Evolutionary conservation across 2,888 invertebrate species (phyloP).

Genomic region (Thecocarcelia acutangulata): DNA sequence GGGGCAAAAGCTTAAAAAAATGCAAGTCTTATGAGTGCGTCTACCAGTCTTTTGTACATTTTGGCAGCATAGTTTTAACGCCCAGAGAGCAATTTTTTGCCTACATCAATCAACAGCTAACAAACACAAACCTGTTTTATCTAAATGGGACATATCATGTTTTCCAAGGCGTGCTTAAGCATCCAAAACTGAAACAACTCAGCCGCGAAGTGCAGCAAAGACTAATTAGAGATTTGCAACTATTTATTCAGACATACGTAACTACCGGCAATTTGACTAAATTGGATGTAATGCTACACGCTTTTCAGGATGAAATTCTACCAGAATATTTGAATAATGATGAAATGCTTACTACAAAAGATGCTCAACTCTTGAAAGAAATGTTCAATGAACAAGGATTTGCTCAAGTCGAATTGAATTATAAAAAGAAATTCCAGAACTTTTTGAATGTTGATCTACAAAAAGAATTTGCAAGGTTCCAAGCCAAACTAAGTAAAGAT

Average conservation of each 20-base stretch:
- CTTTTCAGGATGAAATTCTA: background rate
- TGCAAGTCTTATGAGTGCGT: background rate
- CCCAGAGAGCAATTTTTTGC: background rate
- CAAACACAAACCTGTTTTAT: background rate
- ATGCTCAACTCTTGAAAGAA: background rate
- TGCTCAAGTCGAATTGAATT: background rate
- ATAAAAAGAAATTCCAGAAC: background rate
- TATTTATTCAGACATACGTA: background rate
- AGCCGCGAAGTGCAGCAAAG: background rate
- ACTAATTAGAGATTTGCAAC: background rate
- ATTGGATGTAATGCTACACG: background rate
- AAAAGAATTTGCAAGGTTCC: constrained; percentile 1
- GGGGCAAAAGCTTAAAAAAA: background rate
- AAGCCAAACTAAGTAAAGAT: background rate
- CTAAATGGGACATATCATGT: background rate
- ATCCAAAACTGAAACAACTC: background rate
- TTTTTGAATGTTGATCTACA: background rate
- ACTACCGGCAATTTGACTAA: background rate
- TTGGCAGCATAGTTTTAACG: background rate
- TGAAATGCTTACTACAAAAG: background rate
- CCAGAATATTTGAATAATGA: background rate
- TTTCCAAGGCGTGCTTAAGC: background rate
- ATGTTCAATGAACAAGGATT: background rate
- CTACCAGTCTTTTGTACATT: background rate
- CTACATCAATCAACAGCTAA: background rate